Conservation (phyloP, 2,888 invertebrate species). For the Drosophila prolongata region DNA sequence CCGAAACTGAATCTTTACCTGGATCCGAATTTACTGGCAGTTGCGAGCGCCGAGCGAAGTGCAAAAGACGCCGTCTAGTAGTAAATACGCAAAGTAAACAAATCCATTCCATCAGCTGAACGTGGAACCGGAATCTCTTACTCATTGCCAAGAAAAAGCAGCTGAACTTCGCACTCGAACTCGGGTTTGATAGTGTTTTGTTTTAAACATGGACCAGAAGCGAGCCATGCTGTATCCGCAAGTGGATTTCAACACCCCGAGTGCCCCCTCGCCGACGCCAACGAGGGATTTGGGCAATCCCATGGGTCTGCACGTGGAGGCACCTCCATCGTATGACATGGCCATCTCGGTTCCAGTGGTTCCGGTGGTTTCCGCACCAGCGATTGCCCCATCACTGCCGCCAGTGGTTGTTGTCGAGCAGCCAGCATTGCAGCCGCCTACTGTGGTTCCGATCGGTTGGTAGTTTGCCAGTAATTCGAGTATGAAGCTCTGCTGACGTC, state of each 20-base stretch:
- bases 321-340: constrained; percentile 82
- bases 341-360: constrained; percentile 59
- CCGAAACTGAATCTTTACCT: constrained; percentile 39
- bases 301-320: constrained; percentile 62
- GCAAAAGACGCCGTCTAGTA: constrained; percentile 32
- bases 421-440: constrained; percentile 31
- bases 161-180: constrained; percentile 59
- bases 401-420: constrained; percentile 46
- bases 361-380: constrained; percentile 29
- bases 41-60: constrained; percentile 59
- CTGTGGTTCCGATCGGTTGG: constrained; percentile 24
- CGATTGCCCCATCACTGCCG: constrained; percentile 38
- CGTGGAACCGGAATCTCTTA: constrained; percentile 43
- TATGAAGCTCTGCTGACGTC: constrained; percentile 11
- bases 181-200: constrained; percentile 29
- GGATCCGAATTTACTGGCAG: constrained; percentile 48
- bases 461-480: not conserved
- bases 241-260: constrained; percentile 65
- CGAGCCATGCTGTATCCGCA: constrained; percentile 83
- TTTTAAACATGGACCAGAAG: constrained; percentile 79
- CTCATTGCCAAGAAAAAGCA: constrained; percentile 12
- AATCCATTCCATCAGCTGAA: not conserved
- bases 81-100: constrained; percentile 52
- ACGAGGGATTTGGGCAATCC: constrained; percentile 22
- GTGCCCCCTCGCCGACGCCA: constrained; percentile 52